Evolutionary conservation across 1,140 invertebrate species (phyloP).

Genomic region (Sitobion miscanthi): DNA sequence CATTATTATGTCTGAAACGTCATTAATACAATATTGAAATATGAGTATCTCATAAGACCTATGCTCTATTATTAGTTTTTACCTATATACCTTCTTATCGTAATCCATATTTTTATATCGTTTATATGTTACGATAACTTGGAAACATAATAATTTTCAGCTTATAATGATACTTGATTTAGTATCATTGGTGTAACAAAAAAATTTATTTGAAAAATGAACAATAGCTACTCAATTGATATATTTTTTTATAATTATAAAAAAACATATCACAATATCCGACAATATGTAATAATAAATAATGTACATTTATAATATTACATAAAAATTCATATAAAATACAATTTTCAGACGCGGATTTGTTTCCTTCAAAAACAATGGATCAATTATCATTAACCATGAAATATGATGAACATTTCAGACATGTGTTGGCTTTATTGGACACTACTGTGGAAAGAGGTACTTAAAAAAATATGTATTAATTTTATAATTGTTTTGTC

Average conservation of each 20-base stretch:
- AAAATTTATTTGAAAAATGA: background rate
- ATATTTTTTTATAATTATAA: too few species aligned
- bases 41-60: background rate
- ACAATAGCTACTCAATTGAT: background rate
- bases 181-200: background rate
- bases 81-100: background rate
- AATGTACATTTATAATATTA: too few species aligned
- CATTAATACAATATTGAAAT: background rate
- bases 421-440: slow-evolving; percentile 43
- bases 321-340: too few species aligned
- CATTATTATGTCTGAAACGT: background rate
- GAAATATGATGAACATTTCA: slow-evolving; percentile 45
- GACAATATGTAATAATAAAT: too few species aligned
- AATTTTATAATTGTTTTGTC: background rate
- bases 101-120: background rate
- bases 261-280: too few species aligned
- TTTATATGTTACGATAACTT: background rate
- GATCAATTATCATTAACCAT: slow-evolving; percentile 6
- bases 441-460: slow-evolving; percentile 52
- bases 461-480: background rate
- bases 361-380: slow-evolving; percentile 1
- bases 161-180: background rate
- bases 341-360: background rate
- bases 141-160: background rate
- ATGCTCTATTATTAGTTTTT: background rate